Conservation (phyloP, 2,113 vertebrate species). For the Neotoma lepida region DNA sequence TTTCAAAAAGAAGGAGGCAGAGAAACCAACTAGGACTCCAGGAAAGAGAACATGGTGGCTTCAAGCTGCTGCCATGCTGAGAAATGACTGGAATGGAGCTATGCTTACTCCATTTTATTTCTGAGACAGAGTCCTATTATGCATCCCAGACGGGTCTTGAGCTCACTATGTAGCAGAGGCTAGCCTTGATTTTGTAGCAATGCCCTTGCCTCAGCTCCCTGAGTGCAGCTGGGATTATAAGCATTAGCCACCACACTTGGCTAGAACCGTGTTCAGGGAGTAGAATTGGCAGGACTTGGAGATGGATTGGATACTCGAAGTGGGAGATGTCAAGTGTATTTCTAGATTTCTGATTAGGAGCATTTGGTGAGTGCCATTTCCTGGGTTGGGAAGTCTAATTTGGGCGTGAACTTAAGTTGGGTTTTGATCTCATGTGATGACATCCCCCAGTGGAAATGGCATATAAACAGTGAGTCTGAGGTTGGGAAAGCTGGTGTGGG, state of each 20-base stretch:
- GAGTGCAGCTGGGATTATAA: neutral
- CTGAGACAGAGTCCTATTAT: neutral
- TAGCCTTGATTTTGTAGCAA: neutral
- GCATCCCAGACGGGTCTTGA: neutral
- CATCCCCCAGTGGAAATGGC: neutral
- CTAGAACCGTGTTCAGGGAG: neutral
- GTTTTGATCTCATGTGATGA: neutral
- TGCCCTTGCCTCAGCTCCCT: neutral
- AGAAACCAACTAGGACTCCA: neutral
- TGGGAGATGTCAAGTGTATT: neutral
- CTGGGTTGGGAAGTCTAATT: neutral
- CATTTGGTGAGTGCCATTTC: constrained; percentile 11
- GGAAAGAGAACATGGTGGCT: neutral
- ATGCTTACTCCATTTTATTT: neutral
- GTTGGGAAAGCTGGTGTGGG: neutral
- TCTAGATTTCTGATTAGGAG: constrained; percentile 9
- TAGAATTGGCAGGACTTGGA: neutral
- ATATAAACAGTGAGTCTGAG: neutral
- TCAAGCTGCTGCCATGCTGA: neutral
- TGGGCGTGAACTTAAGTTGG: neutral
- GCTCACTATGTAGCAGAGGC: neutral
- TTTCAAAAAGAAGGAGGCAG: neutral
- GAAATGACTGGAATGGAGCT: neutral
- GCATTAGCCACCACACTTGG: neutral
- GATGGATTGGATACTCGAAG: neutral